These are phyloP conservation scores for Burhinus oedicnemus DNA, from an alignment of 2,113 vertebrate species.

Conservation along the genomic window DNA sequence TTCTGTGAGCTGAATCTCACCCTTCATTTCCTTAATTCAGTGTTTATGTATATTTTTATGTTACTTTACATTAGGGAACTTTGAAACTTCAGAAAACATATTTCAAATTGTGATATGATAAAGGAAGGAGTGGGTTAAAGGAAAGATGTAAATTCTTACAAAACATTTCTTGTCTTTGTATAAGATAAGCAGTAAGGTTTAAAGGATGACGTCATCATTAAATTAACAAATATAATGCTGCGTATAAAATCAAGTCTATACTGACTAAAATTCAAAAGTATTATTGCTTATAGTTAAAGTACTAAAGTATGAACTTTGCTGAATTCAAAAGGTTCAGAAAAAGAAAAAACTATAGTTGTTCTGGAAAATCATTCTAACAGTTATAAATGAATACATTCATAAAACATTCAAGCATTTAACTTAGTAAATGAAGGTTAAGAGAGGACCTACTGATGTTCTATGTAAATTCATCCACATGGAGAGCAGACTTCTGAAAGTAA, in stretches of 20 bases:
- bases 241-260: background rate
- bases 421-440: background rate
- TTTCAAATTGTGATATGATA: background rate
- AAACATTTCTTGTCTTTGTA: background rate
- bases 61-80: background rate
- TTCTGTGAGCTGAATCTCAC: background rate
- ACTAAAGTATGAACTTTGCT: background rate
- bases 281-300: background rate
- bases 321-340: background rate
- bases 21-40: rapidly evolving
- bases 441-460: background rate
- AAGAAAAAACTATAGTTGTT: background rate
- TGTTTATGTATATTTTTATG: background rate
- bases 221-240: background rate
- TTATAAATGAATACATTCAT: background rate
- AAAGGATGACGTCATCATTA: background rate
- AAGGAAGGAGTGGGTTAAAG: background rate
- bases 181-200: background rate
- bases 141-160: background rate
- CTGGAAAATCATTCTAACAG: background rate
- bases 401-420: background rate
- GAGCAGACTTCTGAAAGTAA: background rate
- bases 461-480: background rate
- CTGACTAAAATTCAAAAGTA: background rate
- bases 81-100: background rate